Evolutionary conservation across 2,113 vertebrate genomes (phyloP), one percentile per base, ranked within the genome.

Genomic region (Xiphophorus couchianus): DNA sequence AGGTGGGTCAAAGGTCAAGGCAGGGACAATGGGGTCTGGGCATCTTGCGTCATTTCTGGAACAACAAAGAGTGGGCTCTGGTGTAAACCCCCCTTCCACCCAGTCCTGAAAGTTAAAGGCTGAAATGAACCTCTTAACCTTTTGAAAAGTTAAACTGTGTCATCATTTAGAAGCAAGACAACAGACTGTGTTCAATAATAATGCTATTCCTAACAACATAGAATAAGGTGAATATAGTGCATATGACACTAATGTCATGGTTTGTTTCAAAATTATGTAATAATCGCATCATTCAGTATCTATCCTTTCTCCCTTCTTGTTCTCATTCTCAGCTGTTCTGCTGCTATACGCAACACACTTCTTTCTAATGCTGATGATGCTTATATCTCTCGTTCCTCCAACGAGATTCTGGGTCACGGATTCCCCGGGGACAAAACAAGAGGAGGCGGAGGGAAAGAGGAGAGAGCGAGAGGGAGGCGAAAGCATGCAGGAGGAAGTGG

Each of bases 401-500:
- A 83, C 89, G 88, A 80, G 81, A 92, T 94, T 94, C 89, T 94
- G 90, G 93, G 93, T 93, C 92, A 93, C 69, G 62, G 76, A 89
- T 91, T 88, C 90, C 93, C 93, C 83, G 7, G 85, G 90, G 91
- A 89, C 75, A 88, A 85, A 76, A 84, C 84, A 62, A 85, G 84
- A 87, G 78, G 82, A 84, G 78, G 70, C 69, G 80, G 74, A 74
- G 81, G 78, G 60, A 54, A 51, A 42, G 66, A 27, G 25, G 66
- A 69, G 71, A 65, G 68, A 66, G 48, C 27, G 68, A 29, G 35
- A 30, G 29, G 68, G 58, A 42, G 29, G 65, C 60, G 11, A 37
- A 6, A 29, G 33, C 8, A 42, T 51, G 29, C 10, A 15, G 30
- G 62, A 6, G 39, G 17, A 28, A 51, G 42, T 51, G 22, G 11